These are phyloP conservation scores for Microplitis mediator DNA, from an alignment of 1,140 invertebrate species.

Conservation along the genomic window DNA sequence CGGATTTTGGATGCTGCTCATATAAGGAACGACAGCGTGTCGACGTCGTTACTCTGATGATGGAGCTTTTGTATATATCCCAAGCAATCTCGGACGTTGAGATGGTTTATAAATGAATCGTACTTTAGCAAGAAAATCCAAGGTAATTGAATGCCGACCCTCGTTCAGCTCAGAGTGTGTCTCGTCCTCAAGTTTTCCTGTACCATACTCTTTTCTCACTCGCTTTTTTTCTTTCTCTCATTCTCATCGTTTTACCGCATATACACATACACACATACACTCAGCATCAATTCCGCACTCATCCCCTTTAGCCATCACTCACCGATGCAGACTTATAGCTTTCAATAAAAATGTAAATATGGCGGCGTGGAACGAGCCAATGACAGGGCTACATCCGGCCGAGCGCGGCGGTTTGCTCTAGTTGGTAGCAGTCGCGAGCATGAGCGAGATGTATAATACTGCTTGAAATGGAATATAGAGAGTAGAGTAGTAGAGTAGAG, in stretches of 20 bases:
- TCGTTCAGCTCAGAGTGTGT: conserved; percentile 19
- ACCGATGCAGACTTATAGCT: conserved; percentile 58
- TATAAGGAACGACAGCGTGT: not conserved
- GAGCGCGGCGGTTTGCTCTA: conserved; percentile 14
- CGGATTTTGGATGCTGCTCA: too few relatives aligned
- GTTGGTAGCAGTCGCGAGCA: conserved; percentile 14
- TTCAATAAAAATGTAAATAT: conserved; percentile 65
- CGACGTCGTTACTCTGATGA: not conserved
- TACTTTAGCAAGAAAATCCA: conserved; percentile 56
- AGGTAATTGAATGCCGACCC: conserved; percentile 60
- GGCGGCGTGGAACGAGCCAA: conserved; percentile 61
- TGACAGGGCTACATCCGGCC: conserved; percentile 61
- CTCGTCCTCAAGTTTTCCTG: not conserved
- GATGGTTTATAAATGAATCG: conserved; percentile 56
- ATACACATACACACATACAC: too few relatives aligned
- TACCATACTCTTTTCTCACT: conserved; percentile 9
- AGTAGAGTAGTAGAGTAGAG: not conserved
- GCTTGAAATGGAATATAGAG: not conserved
- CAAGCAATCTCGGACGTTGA: conserved; percentile 51
- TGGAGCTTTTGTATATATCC: conserved; percentile 33
- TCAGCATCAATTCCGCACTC: too few relatives aligned
- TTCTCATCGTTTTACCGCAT: too few relatives aligned
- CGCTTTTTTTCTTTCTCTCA: conserved; percentile 31
- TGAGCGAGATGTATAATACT: conserved; percentile 20
- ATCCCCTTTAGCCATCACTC: conserved; percentile 46